Conservation (phyloP, 2,888 invertebrate species). For the Drosophila rellima region DNA sequence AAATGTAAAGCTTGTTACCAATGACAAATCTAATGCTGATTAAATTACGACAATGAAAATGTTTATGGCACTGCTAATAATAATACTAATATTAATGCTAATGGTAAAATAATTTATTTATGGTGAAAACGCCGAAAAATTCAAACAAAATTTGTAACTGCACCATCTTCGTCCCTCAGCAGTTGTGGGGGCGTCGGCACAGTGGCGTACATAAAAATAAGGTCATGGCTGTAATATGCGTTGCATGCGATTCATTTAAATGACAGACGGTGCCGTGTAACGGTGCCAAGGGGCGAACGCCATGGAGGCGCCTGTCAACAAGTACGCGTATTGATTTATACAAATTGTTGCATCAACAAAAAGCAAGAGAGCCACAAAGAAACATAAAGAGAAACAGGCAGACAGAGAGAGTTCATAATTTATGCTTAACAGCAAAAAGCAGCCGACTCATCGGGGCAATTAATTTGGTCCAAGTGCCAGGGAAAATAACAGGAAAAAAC, state of each 20-base stretch:
- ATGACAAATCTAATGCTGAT: not conserved
- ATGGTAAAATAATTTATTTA: conserved; percentile 4
- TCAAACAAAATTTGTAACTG: conserved; percentile 12
- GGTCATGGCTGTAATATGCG: conserved; percentile 54
- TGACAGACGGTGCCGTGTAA: conserved; percentile 32
- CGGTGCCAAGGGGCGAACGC: conserved; percentile 33
- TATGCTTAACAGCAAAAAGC: conserved; percentile 52
- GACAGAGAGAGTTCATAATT: conserved; percentile 49
- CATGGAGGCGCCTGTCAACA: conserved; percentile 62
- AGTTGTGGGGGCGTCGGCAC: conserved; percentile 42
- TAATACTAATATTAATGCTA: not conserved
- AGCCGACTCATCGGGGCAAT: conserved; percentile 61
- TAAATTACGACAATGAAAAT: not conserved
- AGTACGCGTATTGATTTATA: conserved; percentile 71
- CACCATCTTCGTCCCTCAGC: not conserved
- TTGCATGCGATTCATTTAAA: conserved; percentile 44
- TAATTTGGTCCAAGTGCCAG: conserved; percentile 55
- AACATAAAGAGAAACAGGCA: conserved; percentile 8
- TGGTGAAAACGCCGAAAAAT: conserved; percentile 2
- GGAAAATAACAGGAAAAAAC: conserved; percentile 26
- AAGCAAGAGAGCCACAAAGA: conserved; percentile 8
- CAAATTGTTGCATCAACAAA: conserved; percentile 59
- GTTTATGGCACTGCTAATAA: not conserved
- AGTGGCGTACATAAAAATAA: conserved; percentile 68
- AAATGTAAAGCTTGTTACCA: not conserved